phyloP scores from a whole-genome alignment of 1,140 invertebrate species.

The Cydia pomonella region DNA sequence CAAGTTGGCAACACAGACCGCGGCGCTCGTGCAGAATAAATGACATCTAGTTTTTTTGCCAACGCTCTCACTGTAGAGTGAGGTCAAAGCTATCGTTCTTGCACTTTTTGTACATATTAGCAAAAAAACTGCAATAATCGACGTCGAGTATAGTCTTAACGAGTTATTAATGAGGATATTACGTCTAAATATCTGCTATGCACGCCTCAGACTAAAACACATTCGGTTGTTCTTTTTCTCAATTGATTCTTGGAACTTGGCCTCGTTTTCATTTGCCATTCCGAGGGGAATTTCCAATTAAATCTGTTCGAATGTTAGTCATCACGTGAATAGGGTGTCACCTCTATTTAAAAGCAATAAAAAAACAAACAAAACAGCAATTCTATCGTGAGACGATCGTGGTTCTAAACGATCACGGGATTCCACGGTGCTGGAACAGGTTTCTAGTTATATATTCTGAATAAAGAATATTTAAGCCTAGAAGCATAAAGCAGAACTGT shows the following conservation, averaged over 20 bases:
- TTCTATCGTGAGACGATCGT: neutral
- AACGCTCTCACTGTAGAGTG: constrained; percentile 14
- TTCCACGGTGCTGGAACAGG: neutral
- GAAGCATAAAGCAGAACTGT: too few species aligned
- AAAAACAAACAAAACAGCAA: neutral
- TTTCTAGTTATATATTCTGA: constrained; percentile 24
- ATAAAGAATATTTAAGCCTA: neutral
- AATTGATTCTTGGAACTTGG: constrained; percentile 57
- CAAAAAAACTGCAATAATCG: constrained; percentile 33
- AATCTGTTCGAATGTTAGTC: neutral
- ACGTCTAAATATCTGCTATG: constrained; percentile 24
- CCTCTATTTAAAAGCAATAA: neutral
- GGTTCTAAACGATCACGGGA: constrained; percentile 13
- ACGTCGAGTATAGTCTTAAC: constrained; percentile 59
- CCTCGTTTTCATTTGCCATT: constrained; percentile 40
- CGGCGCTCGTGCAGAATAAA: constrained; percentile 29
- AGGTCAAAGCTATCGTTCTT: constrained; percentile 37
- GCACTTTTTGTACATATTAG: constrained; percentile 8
- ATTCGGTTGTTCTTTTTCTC: constrained; percentile 52
- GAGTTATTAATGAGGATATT: constrained; percentile 59
- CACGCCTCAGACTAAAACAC: constrained; percentile 40
- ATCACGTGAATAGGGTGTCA: neutral
- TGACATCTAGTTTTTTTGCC: constrained; percentile 26
- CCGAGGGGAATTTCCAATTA: constrained; percentile 32
- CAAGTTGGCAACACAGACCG: neutral